phyloP scores from a whole-genome alignment of 2,113 vertebrate genomes.

The Phaethornis superciliosus region DNA sequence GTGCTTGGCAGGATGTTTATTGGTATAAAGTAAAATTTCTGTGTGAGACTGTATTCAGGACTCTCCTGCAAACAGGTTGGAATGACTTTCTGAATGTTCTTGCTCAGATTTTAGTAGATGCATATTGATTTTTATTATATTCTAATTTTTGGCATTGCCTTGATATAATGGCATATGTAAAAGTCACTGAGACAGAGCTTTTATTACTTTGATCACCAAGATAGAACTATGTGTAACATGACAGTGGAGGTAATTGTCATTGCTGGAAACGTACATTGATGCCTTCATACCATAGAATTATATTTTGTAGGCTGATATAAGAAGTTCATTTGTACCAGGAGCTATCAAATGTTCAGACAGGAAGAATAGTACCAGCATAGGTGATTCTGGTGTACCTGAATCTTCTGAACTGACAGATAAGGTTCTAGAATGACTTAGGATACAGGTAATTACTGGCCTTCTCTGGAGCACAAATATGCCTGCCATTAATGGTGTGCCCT shows the following conservation, averaged over 20 bases:
- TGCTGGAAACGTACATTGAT: background rate
- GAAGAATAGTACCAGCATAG: background rate
- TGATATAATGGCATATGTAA: background rate
- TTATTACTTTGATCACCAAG: background rate
- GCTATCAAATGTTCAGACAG: background rate
- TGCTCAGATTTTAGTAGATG: background rate
- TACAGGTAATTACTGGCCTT: background rate
- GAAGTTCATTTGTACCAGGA: background rate
- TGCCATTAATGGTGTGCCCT: background rate
- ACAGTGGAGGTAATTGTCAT: background rate
- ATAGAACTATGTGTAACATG: background rate
- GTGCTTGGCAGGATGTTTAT: background rate
- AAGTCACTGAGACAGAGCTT: background rate
- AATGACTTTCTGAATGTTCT: background rate
- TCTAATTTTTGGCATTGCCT: background rate
- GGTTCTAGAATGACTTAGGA: background rate
- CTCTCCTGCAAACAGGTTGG: background rate
- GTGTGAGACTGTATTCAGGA: background rate
- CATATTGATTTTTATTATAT: background rate
- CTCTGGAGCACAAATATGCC: background rate
- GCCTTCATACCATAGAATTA: background rate
- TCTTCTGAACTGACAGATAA: background rate
- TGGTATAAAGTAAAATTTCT: background rate
- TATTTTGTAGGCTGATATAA: background rate
- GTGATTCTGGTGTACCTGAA: background rate